phyloP scores from a whole-genome alignment of 2,797 vertebrate species.

The Phataginus tricuspis region DNA sequence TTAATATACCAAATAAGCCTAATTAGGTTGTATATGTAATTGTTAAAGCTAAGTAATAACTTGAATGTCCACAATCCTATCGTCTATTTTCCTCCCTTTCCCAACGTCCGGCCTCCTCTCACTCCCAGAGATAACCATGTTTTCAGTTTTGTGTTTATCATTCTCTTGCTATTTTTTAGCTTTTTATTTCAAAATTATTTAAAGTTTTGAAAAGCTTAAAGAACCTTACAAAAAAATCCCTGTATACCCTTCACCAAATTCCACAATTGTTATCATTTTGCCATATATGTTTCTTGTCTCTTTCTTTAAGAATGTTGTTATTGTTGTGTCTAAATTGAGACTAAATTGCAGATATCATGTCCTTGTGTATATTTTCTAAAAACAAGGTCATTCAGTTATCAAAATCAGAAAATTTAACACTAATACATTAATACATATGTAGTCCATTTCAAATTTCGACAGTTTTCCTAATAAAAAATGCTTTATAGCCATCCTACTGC shows the following conservation, averaged over 20 bases:
- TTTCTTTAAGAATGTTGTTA: not conserved
- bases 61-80: not conserved
- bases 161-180: not conserved
- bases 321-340: not conserved
- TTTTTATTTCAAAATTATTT: not conserved
- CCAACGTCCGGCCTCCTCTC: not conserved
- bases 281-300: not conserved
- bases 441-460: not conserved
- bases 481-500: not conserved
- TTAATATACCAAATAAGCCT: too few species aligned
- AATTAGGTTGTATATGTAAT: not conserved
- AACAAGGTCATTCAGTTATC: not conserved
- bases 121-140: not conserved
- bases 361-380: not conserved
- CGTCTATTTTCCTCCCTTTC: not conserved
- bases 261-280: not conserved
- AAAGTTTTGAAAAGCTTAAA: not conserved
- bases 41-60: not conserved
- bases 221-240: not conserved
- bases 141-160: not conserved
- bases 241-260: not conserved
- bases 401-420: not conserved
- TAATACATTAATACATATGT: not conserved
- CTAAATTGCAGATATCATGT: not conserved
- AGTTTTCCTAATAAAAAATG: not conserved